These are phyloP conservation scores for Urocyon cinereoargenteus DNA, from an alignment of 2,797 vertebrate genomes.

Conservation along the genomic window DNA sequence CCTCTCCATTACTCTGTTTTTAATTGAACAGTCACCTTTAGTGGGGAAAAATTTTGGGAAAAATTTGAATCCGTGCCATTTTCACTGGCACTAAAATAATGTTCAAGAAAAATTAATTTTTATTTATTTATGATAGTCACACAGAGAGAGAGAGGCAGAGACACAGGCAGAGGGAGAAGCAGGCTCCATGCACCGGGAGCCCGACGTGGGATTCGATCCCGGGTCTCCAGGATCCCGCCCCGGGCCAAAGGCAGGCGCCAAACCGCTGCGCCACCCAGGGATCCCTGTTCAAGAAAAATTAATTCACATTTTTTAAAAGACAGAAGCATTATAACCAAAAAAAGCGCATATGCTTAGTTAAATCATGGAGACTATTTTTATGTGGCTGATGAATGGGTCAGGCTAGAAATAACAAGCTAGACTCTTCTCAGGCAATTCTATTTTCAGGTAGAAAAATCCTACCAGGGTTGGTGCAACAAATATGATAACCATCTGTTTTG, in stretches of 20 bases:
- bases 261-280: too few relatives aligned
- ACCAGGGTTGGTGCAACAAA: neutral
- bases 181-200: too few relatives aligned
- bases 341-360: neutral
- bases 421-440: neutral
- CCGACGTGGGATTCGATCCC: too few relatives aligned
- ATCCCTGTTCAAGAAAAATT: neutral
- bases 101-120: neutral
- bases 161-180: too few relatives aligned
- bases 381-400: neutral
- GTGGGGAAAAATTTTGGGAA: neutral
- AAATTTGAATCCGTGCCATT: neutral
- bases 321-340: neutral
- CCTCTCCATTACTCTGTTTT: neutral
- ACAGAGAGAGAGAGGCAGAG: too few relatives aligned
- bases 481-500: conserved; percentile 11
- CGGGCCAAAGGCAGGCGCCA: too few relatives aligned
- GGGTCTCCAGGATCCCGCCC: too few relatives aligned
- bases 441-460: conserved; percentile 53
- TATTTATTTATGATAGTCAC: too few relatives aligned
- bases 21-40: neutral
- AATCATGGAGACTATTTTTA: neutral
- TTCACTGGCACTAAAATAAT: neutral
- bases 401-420: neutral
- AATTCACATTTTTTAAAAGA: neutral